A percentile compares a stretch with the other conserved stretches of the same genome.
These are phyloP conservation scores for Benthosema pterotum DNA, from an alignment of 2,797 vertebrate genomes.

Conservation along the genomic window DNA sequence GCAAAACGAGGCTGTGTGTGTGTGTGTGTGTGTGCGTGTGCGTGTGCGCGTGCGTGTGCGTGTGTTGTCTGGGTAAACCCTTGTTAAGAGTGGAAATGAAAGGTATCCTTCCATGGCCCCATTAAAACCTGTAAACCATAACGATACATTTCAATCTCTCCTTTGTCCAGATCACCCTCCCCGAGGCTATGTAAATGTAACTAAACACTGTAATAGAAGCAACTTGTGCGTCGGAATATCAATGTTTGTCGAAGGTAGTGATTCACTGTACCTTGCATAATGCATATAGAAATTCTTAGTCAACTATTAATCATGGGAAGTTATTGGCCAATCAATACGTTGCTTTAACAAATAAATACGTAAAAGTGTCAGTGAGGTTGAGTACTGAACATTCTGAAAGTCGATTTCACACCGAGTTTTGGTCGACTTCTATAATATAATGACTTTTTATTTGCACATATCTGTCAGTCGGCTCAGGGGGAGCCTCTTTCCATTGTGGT, in stretches of 20 bases:
- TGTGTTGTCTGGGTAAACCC: neutral
- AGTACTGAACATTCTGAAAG: too few species aligned
- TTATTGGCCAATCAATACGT: too few species aligned
- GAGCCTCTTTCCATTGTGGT: neutral
- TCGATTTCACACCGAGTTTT: too few species aligned
- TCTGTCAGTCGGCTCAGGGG: neutral
- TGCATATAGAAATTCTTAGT: too few species aligned
- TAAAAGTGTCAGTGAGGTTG: too few species aligned
- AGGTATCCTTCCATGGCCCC: neutral
- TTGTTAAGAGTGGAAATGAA: neutral
- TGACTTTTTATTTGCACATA: neutral
- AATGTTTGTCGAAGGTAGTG: neutral
- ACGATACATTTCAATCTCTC: neutral
- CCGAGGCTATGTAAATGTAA: neutral
- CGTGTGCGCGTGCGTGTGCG: too few species aligned
- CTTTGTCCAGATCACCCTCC: neutral
- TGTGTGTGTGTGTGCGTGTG: too few species aligned
- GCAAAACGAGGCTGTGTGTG: too few species aligned
- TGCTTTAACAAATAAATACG: too few species aligned
- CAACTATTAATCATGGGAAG: too few species aligned
- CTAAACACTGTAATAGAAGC: neutral
- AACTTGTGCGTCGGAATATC: neutral
- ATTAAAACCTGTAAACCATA: neutral
- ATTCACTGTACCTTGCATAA: neutral
- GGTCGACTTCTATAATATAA: too few species aligned